Evolutionary conservation across 2,797 vertebrate species (phyloP), one percentile per base, ranked within the genome.

Genomic region (Cephalopachus bancanus): DNA sequence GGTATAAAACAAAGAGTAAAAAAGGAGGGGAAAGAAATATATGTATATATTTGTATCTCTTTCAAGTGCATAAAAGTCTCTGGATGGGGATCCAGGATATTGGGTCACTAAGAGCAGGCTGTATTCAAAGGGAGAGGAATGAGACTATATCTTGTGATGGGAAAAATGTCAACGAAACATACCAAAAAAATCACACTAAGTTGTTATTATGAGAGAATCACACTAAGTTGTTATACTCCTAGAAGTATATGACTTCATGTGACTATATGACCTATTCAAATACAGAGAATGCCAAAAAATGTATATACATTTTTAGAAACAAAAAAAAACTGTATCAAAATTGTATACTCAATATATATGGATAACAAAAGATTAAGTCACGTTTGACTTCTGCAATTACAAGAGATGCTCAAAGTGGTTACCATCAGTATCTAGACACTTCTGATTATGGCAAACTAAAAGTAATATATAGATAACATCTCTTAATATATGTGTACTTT

Each of bases 41-140:
- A 72, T 20, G 8, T 57, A 51, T 17, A 28, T 64, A 74, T 93
- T 51, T 80, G 24, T 7, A 64, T 53, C 30, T 72, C 92, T 85
- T 83, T 87, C 76, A 90, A 95, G 37, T 53, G 51, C 37, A 67
- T 75, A 76, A 90, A 78, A 76, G 22, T 89, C 67, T 93, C 53
- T 59, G 49, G 17, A 28, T n/a, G 65, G 15, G 91, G 44, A 62
- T 30, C 19, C 24, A 71, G 20, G 7, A 65, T 81, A 51, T 3
- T 49, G 37, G 3, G 10, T 71, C 88, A 53, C 10, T 51, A 59
- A 83, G 49, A 0, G 22, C 22, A 88, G 62, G 60, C 44, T 53
- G 59, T 57, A 83, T n/a, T 79, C 49, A 91, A 74, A 17, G 8
- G 26, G n/a, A 83, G 5, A 49, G 14, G 44, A 89, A 76, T 89